Conservation (phyloP, 2,797 vertebrate genomes). For the Merluccius polli region DNA sequence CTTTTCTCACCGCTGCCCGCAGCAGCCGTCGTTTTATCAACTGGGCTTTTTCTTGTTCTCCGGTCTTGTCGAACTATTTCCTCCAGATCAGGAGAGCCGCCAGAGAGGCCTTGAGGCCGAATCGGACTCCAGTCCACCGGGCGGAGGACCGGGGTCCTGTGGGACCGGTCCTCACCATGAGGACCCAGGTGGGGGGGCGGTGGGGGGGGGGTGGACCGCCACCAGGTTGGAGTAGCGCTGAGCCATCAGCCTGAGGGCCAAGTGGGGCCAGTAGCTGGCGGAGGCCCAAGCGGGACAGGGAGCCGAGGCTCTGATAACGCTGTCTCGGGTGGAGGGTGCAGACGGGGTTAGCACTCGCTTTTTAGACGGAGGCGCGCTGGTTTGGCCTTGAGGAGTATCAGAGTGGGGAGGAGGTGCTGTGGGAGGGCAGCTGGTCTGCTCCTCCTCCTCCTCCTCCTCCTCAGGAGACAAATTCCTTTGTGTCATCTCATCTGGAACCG, state of each 20-base stretch:
- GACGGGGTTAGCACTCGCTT: slow-evolving; percentile 41
- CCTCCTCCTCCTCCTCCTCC: slow-evolving; percentile 15
- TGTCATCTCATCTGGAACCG: slow-evolving; percentile 10
- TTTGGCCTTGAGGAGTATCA: slow-evolving; percentile 20
- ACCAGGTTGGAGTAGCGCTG: slow-evolving; percentile 60
- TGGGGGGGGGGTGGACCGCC: slow-evolving; percentile 46
- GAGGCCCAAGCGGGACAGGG: slow-evolving; percentile 42
- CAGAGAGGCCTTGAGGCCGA: slow-evolving; percentile 38
- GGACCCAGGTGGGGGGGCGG: slow-evolving; percentile 42
- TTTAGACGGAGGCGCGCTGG: slow-evolving; percentile 12
- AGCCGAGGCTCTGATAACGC: slow-evolving; percentile 47
- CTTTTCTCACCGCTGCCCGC: not conserved
- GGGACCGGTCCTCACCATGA: slow-evolving; percentile 53
- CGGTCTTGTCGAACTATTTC: slow-evolving; percentile 49
- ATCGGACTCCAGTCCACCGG: slow-evolving; percentile 33
- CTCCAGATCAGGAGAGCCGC: slow-evolving; percentile 35
- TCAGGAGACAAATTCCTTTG: not conserved
- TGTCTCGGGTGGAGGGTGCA: slow-evolving; percentile 41
- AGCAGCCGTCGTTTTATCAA: not conserved
- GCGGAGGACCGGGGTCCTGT: slow-evolving; percentile 40
- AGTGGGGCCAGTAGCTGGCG: slow-evolving; percentile 51
- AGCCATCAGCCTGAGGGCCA: slow-evolving; percentile 55
- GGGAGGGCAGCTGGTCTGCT: not conserved
- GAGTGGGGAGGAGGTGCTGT: slow-evolving; percentile 21
- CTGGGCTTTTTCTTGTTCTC: not conserved